phyloP scores from a whole-genome alignment of 1,140 invertebrate genomes.

The Macrobrachium rosenbergii region DNA sequence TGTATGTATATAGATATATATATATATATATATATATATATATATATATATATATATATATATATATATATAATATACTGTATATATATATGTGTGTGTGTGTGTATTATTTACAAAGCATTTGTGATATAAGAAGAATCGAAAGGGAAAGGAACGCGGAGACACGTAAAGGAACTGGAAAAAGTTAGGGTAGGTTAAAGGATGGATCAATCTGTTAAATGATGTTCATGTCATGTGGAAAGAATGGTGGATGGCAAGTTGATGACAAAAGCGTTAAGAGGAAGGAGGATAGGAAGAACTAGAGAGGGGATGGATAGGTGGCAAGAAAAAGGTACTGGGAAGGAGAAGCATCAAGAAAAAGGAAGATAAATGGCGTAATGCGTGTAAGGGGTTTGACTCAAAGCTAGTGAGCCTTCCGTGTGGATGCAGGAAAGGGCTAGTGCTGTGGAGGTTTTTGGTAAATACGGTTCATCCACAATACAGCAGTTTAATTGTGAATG shows the following conservation, averaged over 20 bases:
- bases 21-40: constrained; percentile 37
- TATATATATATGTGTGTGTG: constrained; percentile 27
- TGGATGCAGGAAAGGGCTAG: too few relatives aligned
- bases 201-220: too few relatives aligned
- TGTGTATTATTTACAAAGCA: constrained; percentile 4
- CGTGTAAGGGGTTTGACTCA: too few relatives aligned
- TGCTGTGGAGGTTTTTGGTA: too few relatives aligned
- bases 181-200: too few relatives aligned
- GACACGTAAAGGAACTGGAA: too few relatives aligned
- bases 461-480: too few relatives aligned
- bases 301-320: neutral
- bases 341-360: neutral
- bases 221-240: neutral
- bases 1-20: constrained; percentile 34
- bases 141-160: neutral
- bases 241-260: neutral
- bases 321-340: neutral
- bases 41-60: constrained; percentile 30
- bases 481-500: too few relatives aligned
- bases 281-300: neutral
- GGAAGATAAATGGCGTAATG: too few relatives aligned
- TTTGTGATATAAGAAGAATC: too few relatives aligned
- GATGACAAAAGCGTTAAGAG: neutral
- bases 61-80: too few relatives aligned
- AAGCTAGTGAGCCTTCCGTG: too few relatives aligned